Percentiles rank a stretch among this genome's conserved stretches.
These are phyloP conservation scores for Pseudois nayaur DNA, from an alignment of 2,113 vertebrate genomes.

Conservation along the genomic window DNA sequence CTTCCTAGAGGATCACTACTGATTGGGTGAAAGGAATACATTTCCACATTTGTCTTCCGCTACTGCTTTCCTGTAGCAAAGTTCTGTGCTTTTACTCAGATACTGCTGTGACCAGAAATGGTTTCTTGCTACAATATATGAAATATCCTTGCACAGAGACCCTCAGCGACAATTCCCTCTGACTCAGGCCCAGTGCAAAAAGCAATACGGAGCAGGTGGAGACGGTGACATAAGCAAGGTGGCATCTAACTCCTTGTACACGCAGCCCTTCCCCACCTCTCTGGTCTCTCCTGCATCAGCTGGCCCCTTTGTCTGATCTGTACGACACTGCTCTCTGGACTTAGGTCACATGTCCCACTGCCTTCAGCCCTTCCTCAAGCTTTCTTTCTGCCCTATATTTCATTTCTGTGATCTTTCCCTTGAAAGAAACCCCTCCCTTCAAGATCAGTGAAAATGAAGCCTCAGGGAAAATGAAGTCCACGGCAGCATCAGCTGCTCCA, in stretches of 20 bases:
- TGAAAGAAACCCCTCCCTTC: background rate
- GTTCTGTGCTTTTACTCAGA: background rate
- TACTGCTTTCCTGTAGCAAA: background rate
- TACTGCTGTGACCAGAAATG: background rate
- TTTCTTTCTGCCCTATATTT: background rate
- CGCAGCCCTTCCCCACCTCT: background rate
- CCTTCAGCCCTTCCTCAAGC: background rate
- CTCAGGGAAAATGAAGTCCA: background rate
- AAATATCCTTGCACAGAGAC: background rate
- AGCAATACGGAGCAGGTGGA: background rate
- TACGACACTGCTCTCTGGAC: background rate
- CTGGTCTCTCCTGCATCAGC: background rate
- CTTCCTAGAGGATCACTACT: background rate
- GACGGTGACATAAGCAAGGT: background rate
- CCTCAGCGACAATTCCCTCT: background rate
- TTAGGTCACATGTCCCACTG: background rate
- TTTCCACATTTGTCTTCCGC: background rate
- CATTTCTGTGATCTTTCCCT: background rate
- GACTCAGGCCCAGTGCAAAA: background rate
- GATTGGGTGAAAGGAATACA: slow-evolving; percentile 33
- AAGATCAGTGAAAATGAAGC: background rate
- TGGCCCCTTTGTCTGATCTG: fast-evolving
- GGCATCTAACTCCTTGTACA: too few species aligned
- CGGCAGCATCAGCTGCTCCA: background rate
- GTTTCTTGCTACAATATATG: background rate